Conservation (phyloP, 1,140 invertebrate genomes). For the Agrilus planipennis region DNA sequence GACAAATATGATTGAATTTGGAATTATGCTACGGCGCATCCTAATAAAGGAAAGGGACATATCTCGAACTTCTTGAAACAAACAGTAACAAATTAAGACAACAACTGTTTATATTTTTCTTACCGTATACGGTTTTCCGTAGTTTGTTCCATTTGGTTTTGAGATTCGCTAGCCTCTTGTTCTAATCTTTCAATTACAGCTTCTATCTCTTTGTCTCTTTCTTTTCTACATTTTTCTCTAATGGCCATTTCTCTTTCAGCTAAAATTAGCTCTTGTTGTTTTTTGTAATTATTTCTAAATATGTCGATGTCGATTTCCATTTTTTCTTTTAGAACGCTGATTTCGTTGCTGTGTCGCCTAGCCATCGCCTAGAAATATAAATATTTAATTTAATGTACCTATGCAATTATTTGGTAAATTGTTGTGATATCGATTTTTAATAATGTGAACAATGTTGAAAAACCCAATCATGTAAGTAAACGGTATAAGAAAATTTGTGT, state of each 20-base stretch:
- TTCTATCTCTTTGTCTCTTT: conserved; percentile 55
- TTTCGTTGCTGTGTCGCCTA: conserved; percentile 38
- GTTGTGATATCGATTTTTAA: too few species aligned
- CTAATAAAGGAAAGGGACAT: too few species aligned
- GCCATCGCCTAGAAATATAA: conserved; percentile 4
- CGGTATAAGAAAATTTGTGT: too few species aligned
- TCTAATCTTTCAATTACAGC: conserved; percentile 49
- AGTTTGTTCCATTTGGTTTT: conserved; percentile 38
- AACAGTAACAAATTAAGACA: too few species aligned
- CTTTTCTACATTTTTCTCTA: conserved; percentile 43
- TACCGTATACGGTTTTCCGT: conserved; percentile 48
- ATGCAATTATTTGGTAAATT: too few species aligned
- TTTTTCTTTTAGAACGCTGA: conserved; percentile 42
- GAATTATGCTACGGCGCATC: too few species aligned
- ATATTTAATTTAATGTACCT: background rate
- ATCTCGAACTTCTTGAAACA: too few species aligned
- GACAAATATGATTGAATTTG: too few species aligned
- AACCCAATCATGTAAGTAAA: conserved; percentile 8
- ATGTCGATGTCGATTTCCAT: conserved; percentile 42
- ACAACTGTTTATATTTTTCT: too few species aligned
- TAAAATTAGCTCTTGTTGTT: conserved; percentile 40
- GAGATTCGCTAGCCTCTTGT: conserved; percentile 40
- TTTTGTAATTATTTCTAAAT: conserved; percentile 43
- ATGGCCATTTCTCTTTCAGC: conserved; percentile 45
- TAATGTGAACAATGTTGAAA: conserved; percentile 1